phyloP scores from a whole-genome alignment of 1,140 invertebrate genomes.

The Nebria ingens region DNA sequence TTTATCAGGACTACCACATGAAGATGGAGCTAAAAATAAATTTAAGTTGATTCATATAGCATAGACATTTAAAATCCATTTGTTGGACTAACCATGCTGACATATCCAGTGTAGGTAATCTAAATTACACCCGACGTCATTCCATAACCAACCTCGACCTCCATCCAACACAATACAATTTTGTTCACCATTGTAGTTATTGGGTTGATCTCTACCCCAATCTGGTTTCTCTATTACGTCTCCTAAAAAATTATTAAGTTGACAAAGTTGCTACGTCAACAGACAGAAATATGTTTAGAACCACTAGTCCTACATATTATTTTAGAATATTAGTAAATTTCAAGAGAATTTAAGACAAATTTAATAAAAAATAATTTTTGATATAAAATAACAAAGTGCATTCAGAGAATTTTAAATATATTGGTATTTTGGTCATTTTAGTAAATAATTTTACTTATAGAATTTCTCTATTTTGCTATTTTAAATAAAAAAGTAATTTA shows the following conservation, averaged over 20 bases:
- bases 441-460: too few relatives aligned
- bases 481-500: too few relatives aligned
- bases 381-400: too few relatives aligned
- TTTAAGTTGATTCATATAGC: constrained; percentile 9
- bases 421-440: too few relatives aligned
- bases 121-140: constrained; percentile 88
- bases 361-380: too few relatives aligned
- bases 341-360: too few relatives aligned
- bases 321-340: too few relatives aligned
- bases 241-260: constrained; percentile 47
- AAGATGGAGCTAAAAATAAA: constrained; percentile 56
- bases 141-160: constrained; percentile 82
- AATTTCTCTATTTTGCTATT: too few relatives aligned
- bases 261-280: too few relatives aligned
- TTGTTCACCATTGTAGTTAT: constrained; percentile 91
- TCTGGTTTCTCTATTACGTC: constrained; percentile 64
- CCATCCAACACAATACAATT: constrained; percentile 88
- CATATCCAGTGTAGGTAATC: constrained; percentile 90
- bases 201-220: constrained; percentile 90
- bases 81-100: constrained; percentile 63
- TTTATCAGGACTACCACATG: constrained; percentile 79
- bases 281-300: too few relatives aligned
- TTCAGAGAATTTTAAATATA: too few relatives aligned
- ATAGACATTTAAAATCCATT: background rate
- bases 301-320: too few relatives aligned